Evolutionary conservation across 2,113 vertebrate species (phyloP), one percentile per base, ranked within the genome.

Genomic region (Carollia perspicillata): DNA sequence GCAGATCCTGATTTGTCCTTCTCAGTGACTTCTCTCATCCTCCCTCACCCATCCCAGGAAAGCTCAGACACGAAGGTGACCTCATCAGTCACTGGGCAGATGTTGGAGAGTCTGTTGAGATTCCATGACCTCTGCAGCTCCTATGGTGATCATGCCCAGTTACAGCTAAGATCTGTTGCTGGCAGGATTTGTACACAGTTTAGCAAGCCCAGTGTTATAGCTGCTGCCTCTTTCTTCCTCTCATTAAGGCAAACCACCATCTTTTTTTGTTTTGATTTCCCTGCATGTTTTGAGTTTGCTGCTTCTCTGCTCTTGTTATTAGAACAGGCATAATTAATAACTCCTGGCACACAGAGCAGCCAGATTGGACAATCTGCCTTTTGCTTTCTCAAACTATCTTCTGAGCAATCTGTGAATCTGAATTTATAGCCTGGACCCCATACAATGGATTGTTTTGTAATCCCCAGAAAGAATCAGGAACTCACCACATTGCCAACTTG

Each of bases 261-360:
- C 84, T 91, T 97, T 75, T 96, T 97, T 97, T 96, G 96, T 98
- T 96, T 98, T 98, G 97, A 98, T 98, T 98, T 97, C 95, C 84
- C 93, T 30, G 77, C 96, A 97, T 98, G 97, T 98, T 98, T 95
- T 98, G 97, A 98, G 98, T 98, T 98, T 98, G 97, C 97, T 94
- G 97, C 98, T 98, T 93, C 95, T 85, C 97, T 84, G 4, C 83
- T 96, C 98, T 97, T 97, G 94, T 97, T 98, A 98, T 98, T 98
- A 97, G 98, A 98, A 97, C 47, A 95, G 97, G 93, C 90, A 95
- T 98, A 98, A 98, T 98, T 98, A 98, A 98, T 98, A 98, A 98
- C 98, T 98, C 92, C 88, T 98, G 98, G 98, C 98, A 98, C 96
- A 78, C 84, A 93, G 33, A 78, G 22, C 69, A 90, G 95, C 96